Evolutionary conservation across 2,888 invertebrate genomes (phyloP), one percentile per base, ranked within the genome.

Genomic region (Spicauda simplicius): DNA sequence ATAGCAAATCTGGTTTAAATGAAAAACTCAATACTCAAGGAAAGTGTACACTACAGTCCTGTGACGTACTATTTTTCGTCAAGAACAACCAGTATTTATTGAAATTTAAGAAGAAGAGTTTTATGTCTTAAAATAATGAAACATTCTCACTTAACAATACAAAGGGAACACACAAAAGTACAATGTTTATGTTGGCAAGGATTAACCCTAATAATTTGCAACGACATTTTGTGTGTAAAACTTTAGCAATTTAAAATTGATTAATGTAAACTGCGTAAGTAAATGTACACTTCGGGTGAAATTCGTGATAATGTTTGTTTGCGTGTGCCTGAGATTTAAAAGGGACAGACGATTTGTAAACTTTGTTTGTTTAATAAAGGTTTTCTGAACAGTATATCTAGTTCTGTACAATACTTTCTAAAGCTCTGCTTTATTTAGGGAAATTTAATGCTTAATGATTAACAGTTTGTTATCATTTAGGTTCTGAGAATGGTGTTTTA

Each of bases 231-330:
- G 20, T 61, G 60, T 61, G 19, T 16, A 48, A 55, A 66, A 59
- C 59, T 65, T 59, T 20, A 54, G 54, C 65, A 65, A 65, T 66
- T 66, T 66, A 25, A 66, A 66, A 61, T 61, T 66, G 56, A 66
- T 61, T 66, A 56, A 56, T 61, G 50, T 50, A 56, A 56, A 67
- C 59, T 66, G 63, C 62, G 54, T 60, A 61, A 50, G 61, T 67
- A 56, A 67, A 67, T 67, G 37, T 60, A 56, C 66, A 61, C 60
- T 61, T 45, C 7, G 66, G 66, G 61, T 61, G 61, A 56, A 61
- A 61, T 65, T 61, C 61, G 56, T 56, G 61, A 52, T 56, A 67
- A 67, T 67, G 67, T 67, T 67, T 67, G 67, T 61, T 67, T 61
- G 55, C 55, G 16, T 56, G 33, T 33, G 50, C 18, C 33, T 48